Conservation (phyloP, 2,888 invertebrate species). For the Ectemnius continuus region DNA sequence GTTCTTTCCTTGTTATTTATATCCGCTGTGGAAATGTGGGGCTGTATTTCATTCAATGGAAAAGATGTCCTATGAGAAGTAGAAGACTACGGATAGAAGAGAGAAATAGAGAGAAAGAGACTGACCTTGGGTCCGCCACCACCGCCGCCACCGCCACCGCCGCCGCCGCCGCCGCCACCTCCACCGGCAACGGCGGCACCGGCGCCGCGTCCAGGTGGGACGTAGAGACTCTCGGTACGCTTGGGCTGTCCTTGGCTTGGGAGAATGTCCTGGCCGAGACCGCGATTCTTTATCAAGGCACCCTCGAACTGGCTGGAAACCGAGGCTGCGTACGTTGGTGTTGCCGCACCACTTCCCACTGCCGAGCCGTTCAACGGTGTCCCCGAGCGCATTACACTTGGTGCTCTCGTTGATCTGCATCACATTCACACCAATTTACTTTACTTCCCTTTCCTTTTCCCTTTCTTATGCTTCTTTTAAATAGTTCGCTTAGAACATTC, state of each 20-base stretch:
- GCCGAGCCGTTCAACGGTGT: slow-evolving; percentile 75
- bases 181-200: slow-evolving; percentile 62
- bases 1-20: too few species aligned
- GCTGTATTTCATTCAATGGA: too few species aligned
- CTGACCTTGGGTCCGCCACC: slow-evolving; percentile 71
- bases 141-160: slow-evolving; percentile 59
- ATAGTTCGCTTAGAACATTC: too few species aligned
- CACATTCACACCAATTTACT: not conserved
- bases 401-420: slow-evolving; percentile 79
- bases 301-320: slow-evolving; percentile 86
- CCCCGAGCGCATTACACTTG: slow-evolving; percentile 77
- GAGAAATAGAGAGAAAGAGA: slow-evolving; percentile 31
- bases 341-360: slow-evolving; percentile 80
- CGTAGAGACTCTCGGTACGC: slow-evolving; percentile 93
- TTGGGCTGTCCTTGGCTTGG: slow-evolving; percentile 93
- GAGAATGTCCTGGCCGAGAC: slow-evolving; percentile 92
- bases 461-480: too few species aligned
- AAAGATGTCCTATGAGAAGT: too few species aligned
- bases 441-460: too few species aligned
- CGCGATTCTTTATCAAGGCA: slow-evolving; percentile 87
- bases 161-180: slow-evolving; percentile 54
- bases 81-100: slow-evolving; percentile 25
- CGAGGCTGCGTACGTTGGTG: slow-evolving; percentile 80
- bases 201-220: slow-evolving; percentile 80
- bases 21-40: too few species aligned